Percentiles rank a stretch among this genome's conserved stretches.
Conservation (phyloP, 2,113 vertebrate genomes). For the Zingel zingel region DNA sequence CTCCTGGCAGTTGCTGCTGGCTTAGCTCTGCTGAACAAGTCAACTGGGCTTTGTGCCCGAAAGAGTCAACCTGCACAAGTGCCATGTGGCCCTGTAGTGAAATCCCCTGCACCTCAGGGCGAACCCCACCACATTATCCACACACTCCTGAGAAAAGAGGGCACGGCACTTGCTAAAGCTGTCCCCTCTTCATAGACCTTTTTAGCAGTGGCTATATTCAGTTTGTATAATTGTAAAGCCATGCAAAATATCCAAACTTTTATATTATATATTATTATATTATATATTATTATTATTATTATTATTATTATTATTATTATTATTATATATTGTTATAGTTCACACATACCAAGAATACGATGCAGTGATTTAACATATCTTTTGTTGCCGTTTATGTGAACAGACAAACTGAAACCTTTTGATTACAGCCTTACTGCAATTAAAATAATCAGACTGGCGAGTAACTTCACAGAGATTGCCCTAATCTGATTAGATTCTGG, state of each 20-base stretch:
- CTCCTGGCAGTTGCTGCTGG: conserved; percentile 57
- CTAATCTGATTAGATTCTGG: not conserved
- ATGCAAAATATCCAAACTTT: not conserved
- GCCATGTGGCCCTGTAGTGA: conserved; percentile 58
- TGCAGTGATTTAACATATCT: not conserved
- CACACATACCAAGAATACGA: not conserved
- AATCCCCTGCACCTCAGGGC: conserved; percentile 49
- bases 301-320: too few species aligned
- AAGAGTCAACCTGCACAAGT: conserved; percentile 51
- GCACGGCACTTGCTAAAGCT: conserved; percentile 18
- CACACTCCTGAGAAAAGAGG: conserved; percentile 48
- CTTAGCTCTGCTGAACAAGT: conserved; percentile 62
- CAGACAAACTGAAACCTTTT: not conserved
- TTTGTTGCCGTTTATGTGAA: not conserved
- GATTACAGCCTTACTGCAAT: not conserved
- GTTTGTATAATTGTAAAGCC: not conserved
- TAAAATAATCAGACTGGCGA: not conserved
- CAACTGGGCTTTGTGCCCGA: conserved; percentile 66
- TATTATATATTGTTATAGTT: too few species aligned
- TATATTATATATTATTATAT: too few species aligned
- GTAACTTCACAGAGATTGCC: not conserved
- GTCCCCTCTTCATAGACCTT: not conserved
- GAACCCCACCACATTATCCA: conserved; percentile 65
- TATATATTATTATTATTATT: too few species aligned
- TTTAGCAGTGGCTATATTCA: not conserved